A percentile compares a stretch with the other conserved stretches of the same genome.
Conservation (phyloP, 2,888 invertebrate genomes). For the Agrochola lota region DNA sequence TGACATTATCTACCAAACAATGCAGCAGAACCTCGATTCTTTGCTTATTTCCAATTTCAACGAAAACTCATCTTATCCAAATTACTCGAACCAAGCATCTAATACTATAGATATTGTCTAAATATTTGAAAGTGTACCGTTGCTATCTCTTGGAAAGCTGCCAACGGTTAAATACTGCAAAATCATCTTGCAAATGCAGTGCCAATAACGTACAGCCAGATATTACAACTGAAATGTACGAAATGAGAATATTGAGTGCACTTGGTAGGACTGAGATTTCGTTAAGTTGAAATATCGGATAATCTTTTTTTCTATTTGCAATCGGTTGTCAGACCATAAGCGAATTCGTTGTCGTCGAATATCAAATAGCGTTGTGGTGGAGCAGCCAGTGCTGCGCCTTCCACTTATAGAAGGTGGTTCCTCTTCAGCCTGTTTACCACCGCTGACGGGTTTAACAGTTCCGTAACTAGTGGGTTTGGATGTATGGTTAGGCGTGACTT, state of each 20-base stretch:
- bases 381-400: no score
- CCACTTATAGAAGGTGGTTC: no score
- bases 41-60: slow-evolving; percentile 21
- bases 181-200: slow-evolving; percentile 72
- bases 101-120: slow-evolving; percentile 64
- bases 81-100: slow-evolving; percentile 37
- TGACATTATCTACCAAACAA: slow-evolving; percentile 2
- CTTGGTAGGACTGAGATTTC: slow-evolving; percentile 9
- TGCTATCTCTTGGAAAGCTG: slow-evolving; percentile 67
- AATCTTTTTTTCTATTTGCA: background rate
- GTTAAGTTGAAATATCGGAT: background rate
- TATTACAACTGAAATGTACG: slow-evolving; percentile 68
- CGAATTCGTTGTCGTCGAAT: no score
- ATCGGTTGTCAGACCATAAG: no score
- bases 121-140: slow-evolving; percentile 67
- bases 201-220: slow-evolving; percentile 66
- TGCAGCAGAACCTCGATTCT: background rate
- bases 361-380: no score
- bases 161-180: slow-evolving; percentile 69
- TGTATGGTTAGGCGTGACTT: no score
- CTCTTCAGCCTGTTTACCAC: no score
- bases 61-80: slow-evolving; percentile 36
- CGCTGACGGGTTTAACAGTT: no score
- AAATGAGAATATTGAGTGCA: slow-evolving; percentile 49
- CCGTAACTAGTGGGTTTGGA: no score